Conservation (phyloP, 1,140 invertebrate species). For the Scaptomyza graminum region DNA sequence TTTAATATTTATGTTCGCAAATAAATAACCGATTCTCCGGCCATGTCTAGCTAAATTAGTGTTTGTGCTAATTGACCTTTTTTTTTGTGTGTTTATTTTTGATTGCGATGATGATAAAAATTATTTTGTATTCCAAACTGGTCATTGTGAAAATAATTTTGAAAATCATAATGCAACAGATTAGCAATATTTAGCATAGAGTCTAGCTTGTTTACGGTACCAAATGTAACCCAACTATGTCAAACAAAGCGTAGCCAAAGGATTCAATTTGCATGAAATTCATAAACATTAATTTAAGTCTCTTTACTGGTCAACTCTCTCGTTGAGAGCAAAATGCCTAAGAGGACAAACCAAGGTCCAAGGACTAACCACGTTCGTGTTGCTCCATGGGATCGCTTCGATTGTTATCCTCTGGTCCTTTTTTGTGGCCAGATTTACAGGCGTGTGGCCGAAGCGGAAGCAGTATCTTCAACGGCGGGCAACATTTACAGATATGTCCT, state of each 20-base stretch:
- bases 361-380: slow-evolving; percentile 59
- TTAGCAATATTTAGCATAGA: slow-evolving; percentile 24
- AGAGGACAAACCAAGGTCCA: slow-evolving; percentile 22
- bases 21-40: background rate
- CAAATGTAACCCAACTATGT: slow-evolving; percentile 17
- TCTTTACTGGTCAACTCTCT: slow-evolving; percentile 5
- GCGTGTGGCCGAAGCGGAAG: slow-evolving; percentile 51
- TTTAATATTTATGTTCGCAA: too few relatives aligned
- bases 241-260: slow-evolving; percentile 16
- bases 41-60: background rate
- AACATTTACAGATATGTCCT: slow-evolving; percentile 65
- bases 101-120: background rate
- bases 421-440: slow-evolving; percentile 58
- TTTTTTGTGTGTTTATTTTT: background rate
- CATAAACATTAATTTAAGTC: slow-evolving; percentile 68
- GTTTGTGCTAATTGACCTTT: background rate
- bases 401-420: slow-evolving; percentile 59
- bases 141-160: slow-evolving; percentile 36
- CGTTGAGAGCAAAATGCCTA: background rate
- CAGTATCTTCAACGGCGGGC: slow-evolving; percentile 48
- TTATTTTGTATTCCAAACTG: slow-evolving; percentile 26
- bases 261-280: slow-evolving; percentile 66
- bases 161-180: slow-evolving; percentile 23
- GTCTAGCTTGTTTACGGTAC: slow-evolving; percentile 3
- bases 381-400: slow-evolving; percentile 56